phyloP scores from a whole-genome alignment of 1,140 invertebrate species.

The Cyphomyrmex costatus region DNA sequence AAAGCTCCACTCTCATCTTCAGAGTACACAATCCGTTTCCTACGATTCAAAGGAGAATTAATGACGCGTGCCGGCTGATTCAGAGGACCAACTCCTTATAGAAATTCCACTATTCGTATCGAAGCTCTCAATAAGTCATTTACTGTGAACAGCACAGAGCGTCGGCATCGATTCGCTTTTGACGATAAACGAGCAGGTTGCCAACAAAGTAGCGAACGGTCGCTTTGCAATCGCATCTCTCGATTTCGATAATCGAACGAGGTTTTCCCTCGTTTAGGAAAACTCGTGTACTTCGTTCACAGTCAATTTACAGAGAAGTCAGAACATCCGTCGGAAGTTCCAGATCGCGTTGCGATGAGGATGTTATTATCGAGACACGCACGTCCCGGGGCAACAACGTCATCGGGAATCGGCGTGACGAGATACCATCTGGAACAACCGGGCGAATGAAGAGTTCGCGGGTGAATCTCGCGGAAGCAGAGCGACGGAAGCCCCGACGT shows the following conservation, averaged over 20 bases:
- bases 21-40: not conserved
- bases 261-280: not conserved
- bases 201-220: not conserved
- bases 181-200: not conserved
- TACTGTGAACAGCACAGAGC: not conserved
- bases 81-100: constrained; percentile 60
- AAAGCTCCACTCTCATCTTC: constrained; percentile 9
- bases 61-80: constrained; percentile 27
- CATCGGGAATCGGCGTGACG: not conserved
- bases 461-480: not conserved
- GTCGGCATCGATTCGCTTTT: not conserved
- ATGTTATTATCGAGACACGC: not conserved
- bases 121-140: constrained; percentile 3
- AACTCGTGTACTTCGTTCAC: not conserved
- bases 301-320: not conserved
- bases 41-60: constrained; percentile 17
- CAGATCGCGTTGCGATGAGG: constrained; percentile 26
- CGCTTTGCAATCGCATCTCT: not conserved
- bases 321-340: not conserved
- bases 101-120: constrained; percentile 28
- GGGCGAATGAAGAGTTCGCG: constrained; percentile 51
- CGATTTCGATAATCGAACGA: constrained; percentile 15
- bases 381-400: not conserved
- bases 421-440: constrained; percentile 38
- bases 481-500: constrained; percentile 26